phyloP scores from a whole-genome alignment of 2,888 invertebrate species.

The Brenthis daphne region DNA sequence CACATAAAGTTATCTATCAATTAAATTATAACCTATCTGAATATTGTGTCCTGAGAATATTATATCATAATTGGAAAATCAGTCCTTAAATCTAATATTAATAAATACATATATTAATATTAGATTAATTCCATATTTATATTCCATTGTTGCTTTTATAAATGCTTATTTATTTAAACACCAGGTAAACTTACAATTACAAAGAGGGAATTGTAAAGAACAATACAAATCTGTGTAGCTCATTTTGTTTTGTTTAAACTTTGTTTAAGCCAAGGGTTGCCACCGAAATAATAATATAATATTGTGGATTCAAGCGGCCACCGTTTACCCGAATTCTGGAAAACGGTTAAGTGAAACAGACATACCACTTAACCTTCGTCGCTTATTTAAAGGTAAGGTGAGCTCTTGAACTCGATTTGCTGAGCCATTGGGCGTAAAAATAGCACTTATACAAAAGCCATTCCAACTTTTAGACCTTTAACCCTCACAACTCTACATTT shows the following conservation, averaged over 20 bases:
- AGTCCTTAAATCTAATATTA: no score
- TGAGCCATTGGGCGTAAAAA: conserved; percentile 39
- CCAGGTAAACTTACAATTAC: conserved; percentile 44
- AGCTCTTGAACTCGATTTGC: conserved; percentile 60
- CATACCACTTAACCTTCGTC: conserved; percentile 77
- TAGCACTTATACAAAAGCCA: conserved; percentile 25
- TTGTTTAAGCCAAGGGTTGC: conserved; percentile 52
- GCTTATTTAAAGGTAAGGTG: conserved; percentile 68
- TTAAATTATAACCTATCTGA: no score
- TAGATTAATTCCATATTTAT: no score
- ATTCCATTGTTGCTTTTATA: neutral
- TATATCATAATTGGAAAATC: neutral
- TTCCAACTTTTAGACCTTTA: conserved; percentile 5
- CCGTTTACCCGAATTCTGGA: conserved; percentile 59
- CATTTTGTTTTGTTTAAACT: conserved; percentile 54
- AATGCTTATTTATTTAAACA: conserved; percentile 43
- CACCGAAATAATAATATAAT: conserved; percentile 63
- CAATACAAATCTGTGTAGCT: conserved; percentile 49
- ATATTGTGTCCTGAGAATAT: no score
- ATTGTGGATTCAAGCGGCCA: conserved; percentile 59
- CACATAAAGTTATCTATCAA: no score
- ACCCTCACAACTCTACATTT: neutral
- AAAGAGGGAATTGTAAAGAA: conserved; percentile 46
- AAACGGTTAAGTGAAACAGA: conserved; percentile 73
- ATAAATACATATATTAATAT: no score